phyloP scores from a whole-genome alignment of 2,888 invertebrate species.

The Spodoptera exigua region DNA sequence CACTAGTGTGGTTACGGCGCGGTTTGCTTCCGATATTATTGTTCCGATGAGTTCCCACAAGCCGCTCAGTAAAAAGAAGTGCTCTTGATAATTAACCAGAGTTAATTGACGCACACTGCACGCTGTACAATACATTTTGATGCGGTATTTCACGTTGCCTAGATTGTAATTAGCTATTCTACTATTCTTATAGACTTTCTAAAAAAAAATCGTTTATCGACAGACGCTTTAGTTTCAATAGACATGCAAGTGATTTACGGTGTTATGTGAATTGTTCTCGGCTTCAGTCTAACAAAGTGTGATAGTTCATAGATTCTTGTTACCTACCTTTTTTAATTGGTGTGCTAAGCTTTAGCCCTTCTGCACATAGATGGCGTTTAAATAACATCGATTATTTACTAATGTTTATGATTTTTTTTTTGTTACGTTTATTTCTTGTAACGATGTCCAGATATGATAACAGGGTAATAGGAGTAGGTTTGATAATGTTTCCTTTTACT shows the following conservation, averaged over 20 bases:
- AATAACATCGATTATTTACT: too few relatives aligned
- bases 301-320: not conserved
- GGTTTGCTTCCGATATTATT: constrained; percentile 78
- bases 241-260: not conserved
- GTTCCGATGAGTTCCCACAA: constrained; percentile 84
- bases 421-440: too few relatives aligned
- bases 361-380: too few relatives aligned
- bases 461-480: too few relatives aligned
- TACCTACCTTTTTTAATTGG: too few relatives aligned
- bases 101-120: constrained; percentile 53
- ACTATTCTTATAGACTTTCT: constrained; percentile 39
- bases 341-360: too few relatives aligned
- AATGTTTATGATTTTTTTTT: too few relatives aligned
- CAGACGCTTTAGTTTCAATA: constrained; percentile 2
- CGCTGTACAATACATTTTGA: constrained; percentile 50
- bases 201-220: constrained; percentile 27
- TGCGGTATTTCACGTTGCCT: constrained; percentile 55
- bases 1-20: constrained; percentile 39
- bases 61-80: constrained; percentile 72
- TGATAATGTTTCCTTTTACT: too few relatives aligned
- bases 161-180: constrained; percentile 45
- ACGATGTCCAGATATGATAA: too few relatives aligned
- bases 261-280: not conserved
- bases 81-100: constrained; percentile 77
- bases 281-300: not conserved